These are phyloP conservation scores for Tetanocera ferruginea DNA, from an alignment of 2,888 invertebrate species.

Conservation along the genomic window DNA sequence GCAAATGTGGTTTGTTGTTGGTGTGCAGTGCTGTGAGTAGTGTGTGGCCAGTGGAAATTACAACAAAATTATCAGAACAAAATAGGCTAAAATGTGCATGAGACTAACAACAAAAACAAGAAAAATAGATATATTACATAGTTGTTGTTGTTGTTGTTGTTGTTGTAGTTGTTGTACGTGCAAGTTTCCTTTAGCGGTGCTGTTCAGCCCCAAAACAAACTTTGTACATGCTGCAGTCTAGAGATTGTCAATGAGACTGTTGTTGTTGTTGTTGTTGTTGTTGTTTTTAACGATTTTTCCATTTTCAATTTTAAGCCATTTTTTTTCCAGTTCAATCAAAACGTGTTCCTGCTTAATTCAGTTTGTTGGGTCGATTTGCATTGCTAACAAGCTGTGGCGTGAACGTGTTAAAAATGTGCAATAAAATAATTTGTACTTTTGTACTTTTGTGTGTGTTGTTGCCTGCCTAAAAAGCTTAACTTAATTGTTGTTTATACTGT, in stretches of 20 bases:
- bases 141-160: slow-evolving; percentile 26
- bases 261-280: slow-evolving; percentile 16
- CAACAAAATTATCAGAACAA: slow-evolving; percentile 5
- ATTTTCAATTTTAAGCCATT: slow-evolving; percentile 10
- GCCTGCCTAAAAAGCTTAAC: background rate
- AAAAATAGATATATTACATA: background rate
- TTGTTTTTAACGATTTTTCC: slow-evolving; percentile 34
- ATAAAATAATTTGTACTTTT: slow-evolving; percentile 13
- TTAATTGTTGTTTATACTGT: background rate
- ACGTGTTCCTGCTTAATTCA: slow-evolving; percentile 47
- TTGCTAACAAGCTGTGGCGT: slow-evolving; percentile 34
- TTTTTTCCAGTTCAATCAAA: slow-evolving; percentile 46
- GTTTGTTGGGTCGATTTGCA: slow-evolving; percentile 45
- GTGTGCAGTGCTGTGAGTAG: background rate
- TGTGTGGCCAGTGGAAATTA: background rate
- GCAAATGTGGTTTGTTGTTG: background rate
- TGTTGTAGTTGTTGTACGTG: background rate
- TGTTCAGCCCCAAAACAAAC: background rate
- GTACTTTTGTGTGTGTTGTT: too few relatives aligned
- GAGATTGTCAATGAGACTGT: slow-evolving; percentile 23
- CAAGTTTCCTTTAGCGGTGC: background rate
- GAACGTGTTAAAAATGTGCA: slow-evolving; percentile 19
- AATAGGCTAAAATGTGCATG: slow-evolving; percentile 35
- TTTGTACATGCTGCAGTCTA: background rate
- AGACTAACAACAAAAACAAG: background rate